Conservation (phyloP, 92 coral and sea anemone species). For the Epizoanthus fatuus region DNA sequence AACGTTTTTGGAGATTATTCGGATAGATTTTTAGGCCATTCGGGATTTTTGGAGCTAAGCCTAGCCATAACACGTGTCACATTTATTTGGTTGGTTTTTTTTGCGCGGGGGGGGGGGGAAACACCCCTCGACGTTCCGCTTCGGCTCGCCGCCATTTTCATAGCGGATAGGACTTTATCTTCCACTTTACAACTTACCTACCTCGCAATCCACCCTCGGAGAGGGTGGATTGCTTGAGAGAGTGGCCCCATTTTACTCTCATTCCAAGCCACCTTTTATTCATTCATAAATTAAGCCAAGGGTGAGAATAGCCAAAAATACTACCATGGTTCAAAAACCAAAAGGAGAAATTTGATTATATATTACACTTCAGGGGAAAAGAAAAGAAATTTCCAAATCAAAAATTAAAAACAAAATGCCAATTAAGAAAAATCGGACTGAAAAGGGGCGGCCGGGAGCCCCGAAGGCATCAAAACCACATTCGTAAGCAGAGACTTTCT, state of each 20-base stretch:
- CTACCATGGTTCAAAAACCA: constrained; percentile 75
- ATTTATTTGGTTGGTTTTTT: too few relatives aligned
- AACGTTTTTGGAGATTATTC: too few relatives aligned
- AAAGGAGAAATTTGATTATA: constrained; percentile 73
- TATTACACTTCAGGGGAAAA: constrained; percentile 77
- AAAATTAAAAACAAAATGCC: constrained; percentile 81
- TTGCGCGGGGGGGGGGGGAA: too few relatives aligned
- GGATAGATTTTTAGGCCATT: too few relatives aligned
- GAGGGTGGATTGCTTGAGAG: constrained; percentile 30
- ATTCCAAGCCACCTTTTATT: constrained; percentile 76
- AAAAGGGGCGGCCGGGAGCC: constrained; percentile 77
- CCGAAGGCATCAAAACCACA: constrained; percentile 83
- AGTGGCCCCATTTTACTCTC: constrained; percentile 46
- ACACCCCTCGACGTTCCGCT: constrained; percentile 11
- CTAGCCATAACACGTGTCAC: too few relatives aligned
- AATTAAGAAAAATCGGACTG: constrained; percentile 77
- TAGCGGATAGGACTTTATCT: constrained; percentile 81
- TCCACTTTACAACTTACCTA: constrained; percentile 69
- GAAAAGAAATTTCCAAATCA: constrained; percentile 81
- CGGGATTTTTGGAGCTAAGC: too few relatives aligned
- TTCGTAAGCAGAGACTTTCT: constrained; percentile 83
- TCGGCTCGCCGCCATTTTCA: constrained; percentile 69
- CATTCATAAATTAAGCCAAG: constrained; percentile 77
- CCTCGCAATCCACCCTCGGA: constrained; percentile 32
- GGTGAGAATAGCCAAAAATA: constrained; percentile 64